phyloP scores from a whole-genome alignment of 2,113 vertebrate genomes.

The Nerophis ophidion region DNA sequence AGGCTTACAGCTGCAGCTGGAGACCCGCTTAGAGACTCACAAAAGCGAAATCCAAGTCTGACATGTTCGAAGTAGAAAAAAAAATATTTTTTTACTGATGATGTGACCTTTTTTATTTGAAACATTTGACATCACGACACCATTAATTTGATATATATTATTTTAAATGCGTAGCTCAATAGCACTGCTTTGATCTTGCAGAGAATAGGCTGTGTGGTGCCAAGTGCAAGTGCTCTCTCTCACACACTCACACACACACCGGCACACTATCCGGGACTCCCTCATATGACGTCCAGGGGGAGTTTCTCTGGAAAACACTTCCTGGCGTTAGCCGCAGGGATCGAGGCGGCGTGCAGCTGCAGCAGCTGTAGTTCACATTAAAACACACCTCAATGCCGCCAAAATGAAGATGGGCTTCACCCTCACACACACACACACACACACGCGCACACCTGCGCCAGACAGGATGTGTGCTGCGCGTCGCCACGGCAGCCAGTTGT shows the following conservation, averaged over 20 bases:
- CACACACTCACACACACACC: slow-evolving; percentile 13
- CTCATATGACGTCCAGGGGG: slow-evolving; percentile 47
- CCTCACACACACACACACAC: slow-evolving; percentile 21
- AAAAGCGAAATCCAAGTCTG: background rate
- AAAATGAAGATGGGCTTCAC: slow-evolving; percentile 24
- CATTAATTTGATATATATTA: background rate
- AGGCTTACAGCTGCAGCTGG: slow-evolving; percentile 13
- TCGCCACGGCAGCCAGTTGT: slow-evolving; percentile 39
- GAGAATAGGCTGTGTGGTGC: background rate
- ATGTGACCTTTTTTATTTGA: background rate
- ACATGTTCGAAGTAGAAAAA: background rate
- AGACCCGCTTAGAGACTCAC: slow-evolving; percentile 2
- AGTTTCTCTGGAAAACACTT: slow-evolving; percentile 44
- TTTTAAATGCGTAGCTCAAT: background rate
- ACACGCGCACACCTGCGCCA: slow-evolving; percentile 44
- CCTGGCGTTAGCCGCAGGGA: slow-evolving; percentile 36
- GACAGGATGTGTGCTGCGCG: slow-evolving; percentile 47
- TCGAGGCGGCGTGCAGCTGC: slow-evolving; percentile 57
- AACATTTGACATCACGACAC: background rate
- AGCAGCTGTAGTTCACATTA: slow-evolving; percentile 66
- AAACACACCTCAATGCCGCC: slow-evolving; percentile 46
- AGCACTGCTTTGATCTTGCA: background rate
- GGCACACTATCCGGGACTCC: slow-evolving; percentile 33
- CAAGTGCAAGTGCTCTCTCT: background rate
- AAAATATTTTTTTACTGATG: background rate